A percentile compares a stretch with the other conserved stretches of the same genome.
Evolutionary conservation across 2,113 vertebrate genomes (phyloP).

Genomic region (Acanthochromis polyacanthus): DNA sequence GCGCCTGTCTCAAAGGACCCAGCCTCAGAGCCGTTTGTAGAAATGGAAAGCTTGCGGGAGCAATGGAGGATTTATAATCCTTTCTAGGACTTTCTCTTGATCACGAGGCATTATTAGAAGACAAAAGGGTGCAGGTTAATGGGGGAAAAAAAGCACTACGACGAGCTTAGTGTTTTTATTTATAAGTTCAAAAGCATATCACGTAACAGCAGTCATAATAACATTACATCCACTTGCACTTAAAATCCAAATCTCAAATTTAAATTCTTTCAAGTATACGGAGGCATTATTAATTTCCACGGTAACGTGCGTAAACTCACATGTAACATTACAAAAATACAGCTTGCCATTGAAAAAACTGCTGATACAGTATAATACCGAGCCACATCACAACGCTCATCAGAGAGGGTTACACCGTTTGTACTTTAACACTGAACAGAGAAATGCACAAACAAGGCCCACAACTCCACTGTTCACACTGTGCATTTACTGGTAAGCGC

Average conservation of each 20-base stretch:
- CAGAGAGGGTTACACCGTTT: conserved; percentile 42
- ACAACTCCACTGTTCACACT: conserved; percentile 31
- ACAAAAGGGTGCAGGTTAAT: conserved; percentile 15
- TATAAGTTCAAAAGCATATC: conserved; percentile 31
- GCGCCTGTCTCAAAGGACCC: conserved; percentile 29
- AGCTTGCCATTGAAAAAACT: conserved; percentile 38
- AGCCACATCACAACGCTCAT: conserved; percentile 48
- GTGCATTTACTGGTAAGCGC: neutral
- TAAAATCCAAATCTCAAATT: conserved; percentile 40
- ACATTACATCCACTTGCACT: conserved; percentile 43
- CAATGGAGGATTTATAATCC: conserved; percentile 15
- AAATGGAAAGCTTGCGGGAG: conserved; percentile 16
- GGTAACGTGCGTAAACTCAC: conserved; percentile 57
- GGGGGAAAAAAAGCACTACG: neutral
- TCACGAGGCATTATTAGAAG: conserved; percentile 29
- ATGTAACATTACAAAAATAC: conserved; percentile 58
- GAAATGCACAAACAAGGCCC: conserved; percentile 43
- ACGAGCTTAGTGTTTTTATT: conserved; percentile 65
- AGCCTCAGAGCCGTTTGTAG: conserved; percentile 29
- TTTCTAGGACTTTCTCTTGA: conserved; percentile 13
- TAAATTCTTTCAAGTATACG: conserved; percentile 41
- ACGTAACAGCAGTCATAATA: conserved; percentile 39
- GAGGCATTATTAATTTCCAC: conserved; percentile 42
- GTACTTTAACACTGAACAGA: conserved; percentile 22
- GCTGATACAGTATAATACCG: conserved; percentile 25